Conservation (phyloP, 1,140 invertebrate species). For the Tetragnatha versicolor region DNA sequence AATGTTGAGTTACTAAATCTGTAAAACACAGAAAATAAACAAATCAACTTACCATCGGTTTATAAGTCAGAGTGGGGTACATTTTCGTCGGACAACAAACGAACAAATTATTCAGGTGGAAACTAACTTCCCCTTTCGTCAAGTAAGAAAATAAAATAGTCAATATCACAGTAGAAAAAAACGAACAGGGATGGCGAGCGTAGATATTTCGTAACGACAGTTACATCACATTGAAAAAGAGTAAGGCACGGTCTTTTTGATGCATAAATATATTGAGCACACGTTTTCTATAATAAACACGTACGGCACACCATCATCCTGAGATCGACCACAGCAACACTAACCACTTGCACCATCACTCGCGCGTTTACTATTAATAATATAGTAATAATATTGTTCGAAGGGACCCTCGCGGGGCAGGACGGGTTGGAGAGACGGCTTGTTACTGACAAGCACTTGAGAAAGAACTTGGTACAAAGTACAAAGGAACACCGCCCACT, state of each 20-base stretch:
- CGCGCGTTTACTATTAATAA: too few species aligned
- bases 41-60: conserved; percentile 29
- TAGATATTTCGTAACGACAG: conserved; percentile 9
- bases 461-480: too few species aligned
- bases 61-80: conserved; percentile 27
- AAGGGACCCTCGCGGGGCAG: too few species aligned
- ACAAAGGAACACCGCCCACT: conserved; percentile 54
- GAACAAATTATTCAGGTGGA: conserved; percentile 13
- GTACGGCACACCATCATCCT: not conserved
- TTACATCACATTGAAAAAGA: conserved; percentile 30
- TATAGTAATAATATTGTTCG: too few species aligned
- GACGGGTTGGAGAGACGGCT: conserved; percentile 11
- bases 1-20: not conserved
- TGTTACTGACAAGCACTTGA: conserved; percentile 26
- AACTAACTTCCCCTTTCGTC: conserved; percentile 34
- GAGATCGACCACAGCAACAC: not conserved
- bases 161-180: not conserved
- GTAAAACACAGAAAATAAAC: not conserved
- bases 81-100: not conserved
- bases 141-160: conserved; percentile 9
- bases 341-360: too few species aligned
- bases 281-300: too few species aligned
- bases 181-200: not conserved
- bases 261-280: too few species aligned
- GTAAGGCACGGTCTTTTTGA: not conserved